These are phyloP conservation scores for Idaea biselata DNA, from an alignment of 2,888 invertebrate genomes.

Conservation along the genomic window DNA sequence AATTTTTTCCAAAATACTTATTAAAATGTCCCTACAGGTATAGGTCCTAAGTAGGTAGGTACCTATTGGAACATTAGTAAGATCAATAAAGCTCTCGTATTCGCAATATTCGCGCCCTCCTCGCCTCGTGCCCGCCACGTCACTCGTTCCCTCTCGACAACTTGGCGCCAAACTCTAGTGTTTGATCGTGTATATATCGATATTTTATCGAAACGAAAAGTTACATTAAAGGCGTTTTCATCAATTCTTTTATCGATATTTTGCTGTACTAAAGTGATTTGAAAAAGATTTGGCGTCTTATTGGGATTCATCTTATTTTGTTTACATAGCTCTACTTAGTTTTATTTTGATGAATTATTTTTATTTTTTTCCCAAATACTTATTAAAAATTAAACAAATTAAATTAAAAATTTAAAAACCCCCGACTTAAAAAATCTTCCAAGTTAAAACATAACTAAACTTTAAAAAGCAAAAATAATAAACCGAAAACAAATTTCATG, in stretches of 20 bases:
- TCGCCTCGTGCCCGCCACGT: conserved; percentile 25
- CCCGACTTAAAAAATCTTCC: no score
- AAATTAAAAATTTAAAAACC: no score
- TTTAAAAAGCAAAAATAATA: no score
- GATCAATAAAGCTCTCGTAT: conserved; percentile 32
- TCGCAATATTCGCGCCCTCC: conserved; percentile 22
- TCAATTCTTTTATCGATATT: conserved; percentile 1
- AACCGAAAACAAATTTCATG: no score
- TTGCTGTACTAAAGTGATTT: not conserved
- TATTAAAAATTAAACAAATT: no score
- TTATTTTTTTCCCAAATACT: no score
- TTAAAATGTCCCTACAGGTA: not conserved
- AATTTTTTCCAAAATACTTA: no score
- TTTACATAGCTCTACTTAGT: no score
- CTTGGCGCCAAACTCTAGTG: conserved; percentile 34
- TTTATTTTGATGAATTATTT: no score
- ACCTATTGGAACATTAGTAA: conserved; percentile 27
- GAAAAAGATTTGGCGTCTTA: no score
- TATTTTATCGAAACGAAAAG: not conserved
- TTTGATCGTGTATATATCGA: conserved; percentile 8
- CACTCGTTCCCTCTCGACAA: conserved; percentile 31
- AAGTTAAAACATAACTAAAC: no score
- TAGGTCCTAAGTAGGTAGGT: not conserved
- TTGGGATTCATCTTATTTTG: no score
- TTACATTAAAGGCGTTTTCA: not conserved